A percentile compares a stretch with the other conserved stretches of the same genome.
These are phyloP conservation scores for Kryptolebias ocellatus DNA, from an alignment of 2,797 vertebrate species.

Conservation along the genomic window DNA sequence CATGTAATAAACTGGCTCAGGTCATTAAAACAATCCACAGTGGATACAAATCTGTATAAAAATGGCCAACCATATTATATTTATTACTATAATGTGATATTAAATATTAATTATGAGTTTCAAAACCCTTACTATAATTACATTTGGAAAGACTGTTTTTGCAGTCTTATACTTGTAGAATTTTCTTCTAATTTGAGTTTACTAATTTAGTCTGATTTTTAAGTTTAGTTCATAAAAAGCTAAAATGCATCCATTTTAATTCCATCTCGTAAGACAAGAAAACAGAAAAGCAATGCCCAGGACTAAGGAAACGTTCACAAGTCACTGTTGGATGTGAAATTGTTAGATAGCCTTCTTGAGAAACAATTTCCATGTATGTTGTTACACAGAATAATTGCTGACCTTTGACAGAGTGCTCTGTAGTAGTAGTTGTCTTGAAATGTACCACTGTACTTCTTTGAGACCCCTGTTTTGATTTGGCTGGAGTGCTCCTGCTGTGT, in stretches of 20 bases:
- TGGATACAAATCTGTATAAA: too few species aligned
- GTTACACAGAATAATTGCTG: slow-evolving; percentile 44
- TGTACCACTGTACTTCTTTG: slow-evolving; percentile 15
- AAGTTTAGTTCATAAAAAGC: neutral
- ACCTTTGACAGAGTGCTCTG: slow-evolving; percentile 44
- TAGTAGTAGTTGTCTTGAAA: slow-evolving; percentile 30
- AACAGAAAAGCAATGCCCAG: neutral
- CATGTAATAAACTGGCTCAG: too few species aligned
- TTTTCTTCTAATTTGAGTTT: neutral
- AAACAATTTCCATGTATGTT: slow-evolving; percentile 24
- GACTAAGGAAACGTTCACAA: neutral
- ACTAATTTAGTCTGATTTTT: neutral
- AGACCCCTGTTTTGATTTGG: slow-evolving; percentile 27
- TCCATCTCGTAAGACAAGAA: neutral
- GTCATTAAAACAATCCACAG: too few species aligned
- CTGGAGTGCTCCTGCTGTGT: slow-evolving; percentile 30
- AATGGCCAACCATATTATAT: too few species aligned
- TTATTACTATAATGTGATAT: too few species aligned
- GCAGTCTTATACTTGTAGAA: neutral
- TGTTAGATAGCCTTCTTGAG: slow-evolving; percentile 13
- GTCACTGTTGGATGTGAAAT: neutral
- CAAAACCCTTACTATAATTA: neutral
- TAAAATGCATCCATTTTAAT: neutral
- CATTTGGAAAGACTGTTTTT: neutral
- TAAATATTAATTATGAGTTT: too few species aligned